Evolutionary conservation across 2,888 invertebrate genomes (phyloP), one percentile per base, ranked within the genome.

Genomic region (Parapristionchus giblindavisi): DNA sequence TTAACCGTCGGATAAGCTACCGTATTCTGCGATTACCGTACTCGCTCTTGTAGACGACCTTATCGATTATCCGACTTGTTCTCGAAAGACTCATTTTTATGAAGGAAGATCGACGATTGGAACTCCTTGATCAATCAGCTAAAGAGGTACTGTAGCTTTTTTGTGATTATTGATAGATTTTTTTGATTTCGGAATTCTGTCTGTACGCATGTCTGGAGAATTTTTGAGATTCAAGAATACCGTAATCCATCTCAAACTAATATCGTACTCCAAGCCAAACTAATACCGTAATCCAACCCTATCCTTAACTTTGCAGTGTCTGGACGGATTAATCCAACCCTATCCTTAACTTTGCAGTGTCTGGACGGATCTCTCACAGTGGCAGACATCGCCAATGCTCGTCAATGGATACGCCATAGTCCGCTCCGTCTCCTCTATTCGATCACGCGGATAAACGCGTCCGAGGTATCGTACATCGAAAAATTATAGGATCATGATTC

Each of bases 381-480:
- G 27, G 70, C 56, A 6, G 11, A 56, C 11, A 36, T 71, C 1
- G 70, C 70, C 8, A 38, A 56, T 21, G 56, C 29, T 14, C 32
- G 70, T 1, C 34, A 36, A 11, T 71, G 70, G 70, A 38, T 40
- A 4, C 36, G 70, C 1, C 24, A 29, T 27, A 8, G 14, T 2
- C 70, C 54, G 2, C 70, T 71, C 14, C 38, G 70, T 0, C 24
- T 71, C 1, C 70, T 71, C 21, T 71, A 56, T 40, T 56, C 70
- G 5, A 40, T 71, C 36, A 54, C 70, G 2, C 54, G 70, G 1
- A 40, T 38, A 27, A n/a, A 27, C 21, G 54, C 29, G 38, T 29
- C 38, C 34, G 70, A 71, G 70, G 70, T 56, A n/a, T n/a, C n/a
- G n/a, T n/a, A n/a, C n/a, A n/a, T n/a, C n/a, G n/a, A n/a, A n/a